These are phyloP conservation scores for Gasterosteus nipponicus DNA, from an alignment of 2,113 vertebrate species.

Conservation along the genomic window DNA sequence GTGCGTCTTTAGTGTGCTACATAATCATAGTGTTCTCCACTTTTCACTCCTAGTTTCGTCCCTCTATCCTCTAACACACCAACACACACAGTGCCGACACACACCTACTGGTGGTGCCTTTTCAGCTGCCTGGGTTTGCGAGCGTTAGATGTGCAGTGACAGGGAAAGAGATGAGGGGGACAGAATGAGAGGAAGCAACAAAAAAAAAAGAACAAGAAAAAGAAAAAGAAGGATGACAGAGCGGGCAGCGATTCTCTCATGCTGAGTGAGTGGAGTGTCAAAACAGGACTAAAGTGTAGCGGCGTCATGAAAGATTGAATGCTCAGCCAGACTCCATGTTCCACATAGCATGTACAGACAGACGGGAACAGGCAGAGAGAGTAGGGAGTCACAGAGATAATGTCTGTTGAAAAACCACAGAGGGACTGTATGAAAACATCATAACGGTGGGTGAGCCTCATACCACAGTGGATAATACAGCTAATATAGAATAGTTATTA, in stretches of 20 bases:
- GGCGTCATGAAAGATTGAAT: conserved; percentile 67
- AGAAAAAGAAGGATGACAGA: conserved; percentile 31
- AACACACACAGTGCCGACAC: conserved; percentile 31
- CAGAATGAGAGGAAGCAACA: conserved; percentile 24
- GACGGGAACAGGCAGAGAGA: conserved; percentile 28
- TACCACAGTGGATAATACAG: conserved; percentile 51
- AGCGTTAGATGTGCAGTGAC: conserved; percentile 48
- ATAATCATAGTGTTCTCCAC: conserved; percentile 52
- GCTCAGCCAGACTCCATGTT: conserved; percentile 60
- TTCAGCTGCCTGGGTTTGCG: conserved; percentile 43
- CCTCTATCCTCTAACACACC: conserved; percentile 4
- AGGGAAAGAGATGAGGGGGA: conserved; percentile 37
- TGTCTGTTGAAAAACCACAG: conserved; percentile 24
- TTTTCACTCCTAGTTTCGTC: conserved; percentile 26
- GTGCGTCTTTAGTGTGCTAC: conserved; percentile 51
- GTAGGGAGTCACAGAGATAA: conserved; percentile 36
- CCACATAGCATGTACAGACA: conserved; percentile 58
- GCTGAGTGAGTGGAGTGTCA: conserved; percentile 63
- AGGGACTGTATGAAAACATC: conserved; percentile 38
- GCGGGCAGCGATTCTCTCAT: conserved; percentile 63
- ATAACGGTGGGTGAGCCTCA: conserved; percentile 36
- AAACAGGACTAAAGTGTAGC: conserved; percentile 60
- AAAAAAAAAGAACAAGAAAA: conserved; percentile 36
- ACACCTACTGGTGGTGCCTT: conserved; percentile 40
- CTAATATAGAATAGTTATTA: conserved; percentile 59